These are phyloP conservation scores for Hyles euphorbiae DNA, from an alignment of 1,140 invertebrate genomes.

Conservation along the genomic window DNA sequence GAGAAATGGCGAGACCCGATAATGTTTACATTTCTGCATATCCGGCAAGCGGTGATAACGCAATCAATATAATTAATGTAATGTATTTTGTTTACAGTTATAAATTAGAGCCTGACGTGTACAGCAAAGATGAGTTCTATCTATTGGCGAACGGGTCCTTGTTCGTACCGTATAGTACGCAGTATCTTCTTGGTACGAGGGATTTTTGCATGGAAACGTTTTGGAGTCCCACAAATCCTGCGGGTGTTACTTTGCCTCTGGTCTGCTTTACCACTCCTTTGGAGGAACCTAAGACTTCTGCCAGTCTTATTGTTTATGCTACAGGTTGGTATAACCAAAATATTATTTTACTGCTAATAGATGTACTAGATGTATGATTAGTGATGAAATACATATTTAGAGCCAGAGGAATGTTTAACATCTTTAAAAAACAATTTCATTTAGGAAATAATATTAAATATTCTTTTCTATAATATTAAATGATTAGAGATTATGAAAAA, in stretches of 20 bases:
- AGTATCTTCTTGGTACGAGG: slow-evolving; percentile 66
- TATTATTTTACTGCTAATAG: background rate
- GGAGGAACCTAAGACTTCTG: slow-evolving; percentile 44
- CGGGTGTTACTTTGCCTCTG: slow-evolving; percentile 62
- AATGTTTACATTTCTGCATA: too few relatives aligned
- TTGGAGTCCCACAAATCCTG: slow-evolving; percentile 57
- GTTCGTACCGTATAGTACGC: slow-evolving; percentile 67
- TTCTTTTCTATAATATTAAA: too few relatives aligned
- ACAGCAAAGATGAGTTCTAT: slow-evolving; percentile 75
- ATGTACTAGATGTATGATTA: too few relatives aligned
- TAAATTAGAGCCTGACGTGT: slow-evolving; percentile 70
- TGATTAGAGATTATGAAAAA: too few relatives aligned
- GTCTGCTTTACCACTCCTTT: slow-evolving; percentile 60
- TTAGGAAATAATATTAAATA: too few relatives aligned
- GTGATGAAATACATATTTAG: too few relatives aligned
- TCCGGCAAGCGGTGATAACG: too few relatives aligned
- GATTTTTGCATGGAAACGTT: slow-evolving; percentile 77
- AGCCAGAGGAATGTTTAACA: too few relatives aligned
- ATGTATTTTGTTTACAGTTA: slow-evolving; percentile 54
- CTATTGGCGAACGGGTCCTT: slow-evolving; percentile 78
- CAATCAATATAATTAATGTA: too few relatives aligned
- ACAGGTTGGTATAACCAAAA: slow-evolving; percentile 36
- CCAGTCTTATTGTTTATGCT: slow-evolving; percentile 58
- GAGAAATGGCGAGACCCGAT: too few relatives aligned
- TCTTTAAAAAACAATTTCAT: too few relatives aligned